Evolutionary conservation across 2,888 invertebrate species (phyloP), one percentile per base, ranked within the genome.

Genomic region (Ochropacha duplaris): DNA sequence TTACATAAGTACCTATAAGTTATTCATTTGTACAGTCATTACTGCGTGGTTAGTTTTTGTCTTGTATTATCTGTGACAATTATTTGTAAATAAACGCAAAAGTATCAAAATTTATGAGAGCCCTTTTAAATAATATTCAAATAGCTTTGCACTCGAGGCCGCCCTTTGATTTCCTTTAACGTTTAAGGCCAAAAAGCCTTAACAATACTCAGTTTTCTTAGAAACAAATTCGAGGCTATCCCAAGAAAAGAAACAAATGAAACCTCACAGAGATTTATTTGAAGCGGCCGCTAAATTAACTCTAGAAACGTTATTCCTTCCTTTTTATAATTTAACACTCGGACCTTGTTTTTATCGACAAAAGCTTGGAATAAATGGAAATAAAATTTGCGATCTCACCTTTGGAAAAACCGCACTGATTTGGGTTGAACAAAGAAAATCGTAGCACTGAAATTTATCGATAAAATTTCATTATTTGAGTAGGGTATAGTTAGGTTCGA

Each of bases 261-360:
- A 80, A 77, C 76, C 75, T 63, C 66, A 60, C 61, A 61, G 73
- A 81, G 80, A 84, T 85, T 86, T 86, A 84, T 84, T 80, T 65
- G 76, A 74, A 78, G 72, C 79, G 73, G 74, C 71, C 71, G 74
- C 70, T 73, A 79, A 83, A 83, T 82, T 82, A 80, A 81, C 81
- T 78, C 61, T 67, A 68, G 74, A 74, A 76, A 81, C 78, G 79
- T 81, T 80, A 78, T 74, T 77, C 74, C 68, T 72, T 78, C 74
- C 74, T 64, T 76, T 82, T 79, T 81, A 80, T 83, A 81, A 83
- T 81, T 81, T 81, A 81, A 71, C 74, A 76, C 77, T 72, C 69
- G 63, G 68, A 65, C 66, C 63, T 68, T 62, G 68, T 76, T 76
- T 76, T 71, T 68, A 68, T 61, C 73, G 69, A 78, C 76, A 76